Percentiles rank a stretch among this genome's conserved stretches.
These are phyloP conservation scores for Decapterus maruadsi DNA, from an alignment of 2,797 vertebrate genomes.

Conservation along the genomic window DNA sequence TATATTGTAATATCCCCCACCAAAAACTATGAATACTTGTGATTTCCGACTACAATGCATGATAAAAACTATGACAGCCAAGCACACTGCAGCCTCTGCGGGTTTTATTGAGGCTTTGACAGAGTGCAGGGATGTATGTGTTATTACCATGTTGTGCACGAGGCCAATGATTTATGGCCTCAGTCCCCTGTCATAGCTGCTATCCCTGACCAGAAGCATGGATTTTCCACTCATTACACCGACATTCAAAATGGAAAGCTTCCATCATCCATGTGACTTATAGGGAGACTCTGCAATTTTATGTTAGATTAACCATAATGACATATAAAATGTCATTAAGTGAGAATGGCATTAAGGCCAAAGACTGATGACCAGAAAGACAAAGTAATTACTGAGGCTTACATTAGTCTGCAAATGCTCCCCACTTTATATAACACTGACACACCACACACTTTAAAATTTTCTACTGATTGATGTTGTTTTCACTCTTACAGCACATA, in stretches of 20 bases:
- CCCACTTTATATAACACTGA: too few species aligned
- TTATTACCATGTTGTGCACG: neutral
- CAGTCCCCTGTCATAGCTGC: neutral
- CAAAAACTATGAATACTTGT: too few species aligned
- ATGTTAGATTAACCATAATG: conserved; percentile 40
- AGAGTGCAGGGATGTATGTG: neutral
- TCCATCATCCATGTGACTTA: conserved; percentile 34
- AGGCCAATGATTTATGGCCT: conserved; percentile 32
- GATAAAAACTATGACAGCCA: neutral
- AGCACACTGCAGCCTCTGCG: too few species aligned
- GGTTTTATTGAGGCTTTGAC: neutral
- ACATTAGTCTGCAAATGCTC: conserved; percentile 6
- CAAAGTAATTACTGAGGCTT: conserved; percentile 27
- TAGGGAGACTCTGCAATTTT: conserved; percentile 25
- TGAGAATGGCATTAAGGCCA: conserved; percentile 32
- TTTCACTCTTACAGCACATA: neutral
- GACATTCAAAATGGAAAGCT: conserved; percentile 36
- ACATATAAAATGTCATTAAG: conserved; percentile 37
- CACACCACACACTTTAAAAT: neutral
- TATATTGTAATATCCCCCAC: too few species aligned
- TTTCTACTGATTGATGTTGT: neutral
- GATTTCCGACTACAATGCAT: neutral
- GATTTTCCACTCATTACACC: conserved; percentile 61
- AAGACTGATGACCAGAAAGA: conserved; percentile 32
- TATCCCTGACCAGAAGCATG: conserved; percentile 26